Evolutionary conservation across 2,113 vertebrate genomes (phyloP).

Genomic region (Apeltes quadracus): DNA sequence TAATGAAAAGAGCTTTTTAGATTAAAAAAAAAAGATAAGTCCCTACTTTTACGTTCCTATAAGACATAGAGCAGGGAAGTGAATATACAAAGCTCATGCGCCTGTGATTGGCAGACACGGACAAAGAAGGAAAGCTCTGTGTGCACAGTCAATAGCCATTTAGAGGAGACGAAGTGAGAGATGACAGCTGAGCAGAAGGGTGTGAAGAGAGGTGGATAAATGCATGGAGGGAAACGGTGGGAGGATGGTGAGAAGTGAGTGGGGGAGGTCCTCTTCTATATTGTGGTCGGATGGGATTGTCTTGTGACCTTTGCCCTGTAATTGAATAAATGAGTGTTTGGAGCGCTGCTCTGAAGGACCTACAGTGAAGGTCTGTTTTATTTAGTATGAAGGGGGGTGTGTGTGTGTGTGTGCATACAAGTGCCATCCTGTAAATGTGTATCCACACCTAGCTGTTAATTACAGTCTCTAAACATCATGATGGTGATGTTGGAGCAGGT

Average conservation of each 20-base stretch:
- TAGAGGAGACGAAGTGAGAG: conserved; percentile 74
- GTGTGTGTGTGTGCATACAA: conserved; percentile 30
- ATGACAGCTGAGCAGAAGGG: conserved; percentile 76
- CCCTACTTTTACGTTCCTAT: conserved; percentile 14
- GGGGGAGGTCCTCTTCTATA: conserved; percentile 60
- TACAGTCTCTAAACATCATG: conserved; percentile 26
- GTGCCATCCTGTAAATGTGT: conserved; percentile 27
- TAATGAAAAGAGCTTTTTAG: conserved; percentile 5
- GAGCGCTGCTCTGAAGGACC: conserved; percentile 56
- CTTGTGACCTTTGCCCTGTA: conserved; percentile 71
- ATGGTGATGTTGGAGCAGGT: conserved; percentile 57
- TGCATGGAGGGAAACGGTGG: conserved; percentile 65
- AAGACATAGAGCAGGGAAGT: conserved; percentile 29
- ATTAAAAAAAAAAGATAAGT: neutral
- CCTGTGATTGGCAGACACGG: conserved; percentile 73
- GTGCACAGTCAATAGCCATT: conserved; percentile 76
- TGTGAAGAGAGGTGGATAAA: conserved; percentile 69
- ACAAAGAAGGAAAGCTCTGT: conserved; percentile 68
- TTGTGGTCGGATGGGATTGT: conserved; percentile 64
- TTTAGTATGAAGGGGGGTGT: conserved; percentile 40
- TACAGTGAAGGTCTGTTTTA: conserved; percentile 55
- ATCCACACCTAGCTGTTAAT: conserved; percentile 40
- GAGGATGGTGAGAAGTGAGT: conserved; percentile 61
- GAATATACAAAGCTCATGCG: conserved; percentile 54
- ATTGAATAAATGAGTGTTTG: conserved; percentile 62